Conservation (phyloP, 2,113 vertebrate genomes). For the Choloepus hoffmanni region DNA sequence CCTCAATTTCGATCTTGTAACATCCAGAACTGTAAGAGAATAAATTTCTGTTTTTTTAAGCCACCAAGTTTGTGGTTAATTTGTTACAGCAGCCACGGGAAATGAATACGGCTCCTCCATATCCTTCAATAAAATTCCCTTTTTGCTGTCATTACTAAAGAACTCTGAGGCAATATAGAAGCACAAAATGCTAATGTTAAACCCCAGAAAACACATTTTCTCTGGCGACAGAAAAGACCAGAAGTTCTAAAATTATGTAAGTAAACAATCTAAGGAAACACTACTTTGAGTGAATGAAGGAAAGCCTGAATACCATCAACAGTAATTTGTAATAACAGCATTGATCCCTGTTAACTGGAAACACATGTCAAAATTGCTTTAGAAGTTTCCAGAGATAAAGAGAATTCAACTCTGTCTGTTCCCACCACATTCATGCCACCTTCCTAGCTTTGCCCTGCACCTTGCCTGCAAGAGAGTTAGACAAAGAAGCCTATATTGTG, state of each 20-base stretch:
- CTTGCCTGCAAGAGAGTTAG: background rate
- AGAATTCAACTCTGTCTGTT: background rate
- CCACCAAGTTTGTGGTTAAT: too few species aligned
- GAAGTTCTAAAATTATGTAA: background rate
- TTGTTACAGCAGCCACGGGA: too few species aligned
- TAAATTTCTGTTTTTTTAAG: too few species aligned
- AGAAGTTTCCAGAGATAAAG: background rate
- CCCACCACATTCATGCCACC: background rate
- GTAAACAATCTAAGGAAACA: background rate
- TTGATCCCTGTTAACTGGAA: background rate
- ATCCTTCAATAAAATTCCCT: background rate
- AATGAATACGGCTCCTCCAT: too few species aligned
- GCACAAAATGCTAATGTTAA: background rate
- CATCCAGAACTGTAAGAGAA: too few species aligned
- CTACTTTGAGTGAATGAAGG: conserved; percentile 1
- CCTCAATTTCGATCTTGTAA: too few species aligned
- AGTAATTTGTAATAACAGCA: background rate
- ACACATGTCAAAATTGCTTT: background rate
- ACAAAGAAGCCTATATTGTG: background rate
- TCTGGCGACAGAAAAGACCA: background rate
- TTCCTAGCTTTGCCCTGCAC: background rate
- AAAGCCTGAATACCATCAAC: background rate
- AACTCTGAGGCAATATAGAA: background rate
- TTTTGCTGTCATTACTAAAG: background rate
- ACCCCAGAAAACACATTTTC: background rate